These are phyloP conservation scores for Trachelus iudaicus DNA, from an alignment of 2,888 invertebrate genomes.

Conservation along the genomic window DNA sequence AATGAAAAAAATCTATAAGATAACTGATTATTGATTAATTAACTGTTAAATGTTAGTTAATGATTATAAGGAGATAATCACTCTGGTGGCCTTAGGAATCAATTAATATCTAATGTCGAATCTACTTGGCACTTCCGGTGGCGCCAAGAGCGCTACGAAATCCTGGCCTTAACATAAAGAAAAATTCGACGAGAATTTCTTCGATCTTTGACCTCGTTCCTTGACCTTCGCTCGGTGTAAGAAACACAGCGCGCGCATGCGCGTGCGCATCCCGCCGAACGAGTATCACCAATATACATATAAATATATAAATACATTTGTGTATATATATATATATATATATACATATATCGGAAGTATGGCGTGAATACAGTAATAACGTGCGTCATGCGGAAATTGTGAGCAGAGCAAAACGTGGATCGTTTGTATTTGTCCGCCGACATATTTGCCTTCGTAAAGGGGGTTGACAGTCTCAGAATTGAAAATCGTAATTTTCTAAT, in stretches of 20 bases:
- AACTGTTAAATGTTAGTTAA: conserved; percentile 54
- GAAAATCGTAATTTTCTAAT: background rate
- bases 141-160: background rate
- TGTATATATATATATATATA: background rate
- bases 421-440: background rate
- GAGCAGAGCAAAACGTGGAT: background rate
- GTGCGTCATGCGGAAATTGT: conserved; percentile 11
- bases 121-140: conserved; percentile 49
- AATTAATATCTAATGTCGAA: conserved; percentile 58
- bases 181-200: conserved; percentile 27
- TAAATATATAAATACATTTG: background rate
- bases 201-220: conserved; percentile 35
- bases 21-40: conserved; percentile 31
- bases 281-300: background rate
- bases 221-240: conserved; percentile 23
- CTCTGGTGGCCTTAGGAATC: conserved; percentile 64
- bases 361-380: conserved; percentile 1
- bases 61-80: conserved; percentile 58
- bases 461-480: conserved; percentile 3
- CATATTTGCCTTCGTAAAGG: background rate
- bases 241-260: background rate
- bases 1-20: conserved; percentile 10
- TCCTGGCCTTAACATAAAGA: background rate
- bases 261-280: background rate
- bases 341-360: background rate